Evolutionary conservation across 2,797 vertebrate genomes (phyloP).

Genomic region (Chrysocyon brachyurus): DNA sequence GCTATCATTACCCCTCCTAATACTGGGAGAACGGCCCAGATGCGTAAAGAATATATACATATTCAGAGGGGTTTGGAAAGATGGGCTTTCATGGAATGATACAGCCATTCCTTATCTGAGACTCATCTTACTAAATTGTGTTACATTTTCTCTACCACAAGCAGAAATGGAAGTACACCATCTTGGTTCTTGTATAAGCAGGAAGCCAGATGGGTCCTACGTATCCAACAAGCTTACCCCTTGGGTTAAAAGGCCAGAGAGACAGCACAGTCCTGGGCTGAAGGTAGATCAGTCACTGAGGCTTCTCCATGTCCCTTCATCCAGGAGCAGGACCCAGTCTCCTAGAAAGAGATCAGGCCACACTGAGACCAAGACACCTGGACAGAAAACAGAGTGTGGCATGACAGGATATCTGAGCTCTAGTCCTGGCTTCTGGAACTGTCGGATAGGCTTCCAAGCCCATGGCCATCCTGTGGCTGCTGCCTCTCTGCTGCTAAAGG

Average conservation of each 20-base stretch:
- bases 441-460: neutral
- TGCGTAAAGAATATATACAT: neutral
- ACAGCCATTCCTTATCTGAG: neutral
- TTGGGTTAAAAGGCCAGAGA: neutral
- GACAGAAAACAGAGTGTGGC: neutral
- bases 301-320: neutral
- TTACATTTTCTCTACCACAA: neutral
- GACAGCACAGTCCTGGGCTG: neutral
- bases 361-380: neutral
- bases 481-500: neutral
- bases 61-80: neutral
- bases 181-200: neutral
- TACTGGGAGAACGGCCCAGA: neutral
- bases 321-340: neutral
- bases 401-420: neutral
- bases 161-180: neutral
- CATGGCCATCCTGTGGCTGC: neutral
- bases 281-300: neutral
- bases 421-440: neutral
- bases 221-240: neutral
- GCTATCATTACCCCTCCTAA: neutral
- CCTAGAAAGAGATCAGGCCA: neutral
- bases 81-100: neutral
- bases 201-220: neutral
- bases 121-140: neutral